Percentiles rank a stretch among this genome's conserved stretches.
phyloP scores from a whole-genome alignment of 2,797 vertebrate species.

The Muscicapa comitata region DNA sequence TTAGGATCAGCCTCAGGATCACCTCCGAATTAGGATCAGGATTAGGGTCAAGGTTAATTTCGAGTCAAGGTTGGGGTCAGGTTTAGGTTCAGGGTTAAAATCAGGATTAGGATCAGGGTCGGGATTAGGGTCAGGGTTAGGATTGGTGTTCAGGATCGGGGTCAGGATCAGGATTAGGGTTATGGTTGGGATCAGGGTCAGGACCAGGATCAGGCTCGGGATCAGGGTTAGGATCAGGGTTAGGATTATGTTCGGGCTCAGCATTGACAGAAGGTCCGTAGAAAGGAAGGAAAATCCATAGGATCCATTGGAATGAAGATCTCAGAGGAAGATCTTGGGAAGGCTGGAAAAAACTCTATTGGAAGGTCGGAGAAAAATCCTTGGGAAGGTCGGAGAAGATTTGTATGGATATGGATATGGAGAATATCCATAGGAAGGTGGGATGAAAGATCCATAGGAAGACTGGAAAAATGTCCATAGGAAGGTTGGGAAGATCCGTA shows the following conservation, averaged over 20 bases:
- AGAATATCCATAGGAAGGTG: neutral
- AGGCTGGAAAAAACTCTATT: fast-evolving
- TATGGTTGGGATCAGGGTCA: neutral
- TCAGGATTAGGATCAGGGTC: neutral
- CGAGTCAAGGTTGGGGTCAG: too few species aligned
- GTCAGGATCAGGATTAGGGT: fast-evolving
- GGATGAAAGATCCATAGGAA: neutral
- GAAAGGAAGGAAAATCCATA: neutral
- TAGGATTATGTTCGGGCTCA: neutral
- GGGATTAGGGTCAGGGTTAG: fast-evolving
- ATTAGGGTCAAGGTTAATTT: too few species aligned
- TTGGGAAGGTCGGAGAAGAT: fast-evolving
- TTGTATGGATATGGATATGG: fast-evolving
- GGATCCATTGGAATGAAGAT: neutral
- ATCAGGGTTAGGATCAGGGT: neutral
- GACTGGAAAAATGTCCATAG: too few species aligned
- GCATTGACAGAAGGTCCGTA: fast-evolving
- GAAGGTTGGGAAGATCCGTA: neutral
- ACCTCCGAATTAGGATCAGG: neutral
- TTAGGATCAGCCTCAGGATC: too few species aligned
- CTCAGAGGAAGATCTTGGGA: neutral
- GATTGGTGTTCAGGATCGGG: neutral
- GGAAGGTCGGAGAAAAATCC: neutral
- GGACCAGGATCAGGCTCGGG: too few species aligned
- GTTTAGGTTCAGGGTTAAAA: too few species aligned